These are phyloP conservation scores for Crypturellus tataupa DNA, from an alignment of 2,797 vertebrate genomes.

Conservation along the genomic window DNA sequence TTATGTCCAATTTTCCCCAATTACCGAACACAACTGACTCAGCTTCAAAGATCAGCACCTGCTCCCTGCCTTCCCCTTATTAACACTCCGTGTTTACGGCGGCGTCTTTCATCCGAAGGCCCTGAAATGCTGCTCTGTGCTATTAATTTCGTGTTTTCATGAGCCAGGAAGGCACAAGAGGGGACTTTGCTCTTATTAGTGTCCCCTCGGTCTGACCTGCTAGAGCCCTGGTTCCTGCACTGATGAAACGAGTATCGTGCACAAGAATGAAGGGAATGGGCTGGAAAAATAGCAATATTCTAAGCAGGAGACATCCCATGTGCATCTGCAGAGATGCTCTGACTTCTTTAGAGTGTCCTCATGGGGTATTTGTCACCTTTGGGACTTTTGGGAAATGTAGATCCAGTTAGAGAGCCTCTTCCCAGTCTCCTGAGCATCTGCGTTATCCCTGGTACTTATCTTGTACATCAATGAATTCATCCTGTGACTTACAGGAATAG, in stretches of 20 bases:
- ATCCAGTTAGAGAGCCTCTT: background rate
- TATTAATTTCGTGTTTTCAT: background rate
- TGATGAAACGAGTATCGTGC: accelerated
- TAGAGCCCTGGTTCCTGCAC: accelerated
- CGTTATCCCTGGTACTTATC: background rate
- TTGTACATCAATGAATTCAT: background rate
- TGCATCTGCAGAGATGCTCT: background rate
- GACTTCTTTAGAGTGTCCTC: background rate
- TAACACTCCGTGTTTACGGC: background rate
- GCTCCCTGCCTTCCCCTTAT: background rate
- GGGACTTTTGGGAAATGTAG: accelerated
- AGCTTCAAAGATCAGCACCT: background rate
- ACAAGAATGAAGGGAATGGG: background rate
- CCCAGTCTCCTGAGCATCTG: background rate
- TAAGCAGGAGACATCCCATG: accelerated
- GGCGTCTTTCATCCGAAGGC: background rate
- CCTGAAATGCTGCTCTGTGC: background rate
- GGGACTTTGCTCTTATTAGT: background rate
- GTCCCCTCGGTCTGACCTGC: background rate
- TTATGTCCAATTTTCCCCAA: background rate
- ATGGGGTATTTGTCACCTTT: background rate
- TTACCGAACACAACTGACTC: background rate
- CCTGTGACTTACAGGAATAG: background rate
- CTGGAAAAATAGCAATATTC: background rate
- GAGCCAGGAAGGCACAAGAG: background rate